Evolutionary conservation across 2,113 vertebrate genomes (phyloP).

Genomic region (Phocoena sinus): DNA sequence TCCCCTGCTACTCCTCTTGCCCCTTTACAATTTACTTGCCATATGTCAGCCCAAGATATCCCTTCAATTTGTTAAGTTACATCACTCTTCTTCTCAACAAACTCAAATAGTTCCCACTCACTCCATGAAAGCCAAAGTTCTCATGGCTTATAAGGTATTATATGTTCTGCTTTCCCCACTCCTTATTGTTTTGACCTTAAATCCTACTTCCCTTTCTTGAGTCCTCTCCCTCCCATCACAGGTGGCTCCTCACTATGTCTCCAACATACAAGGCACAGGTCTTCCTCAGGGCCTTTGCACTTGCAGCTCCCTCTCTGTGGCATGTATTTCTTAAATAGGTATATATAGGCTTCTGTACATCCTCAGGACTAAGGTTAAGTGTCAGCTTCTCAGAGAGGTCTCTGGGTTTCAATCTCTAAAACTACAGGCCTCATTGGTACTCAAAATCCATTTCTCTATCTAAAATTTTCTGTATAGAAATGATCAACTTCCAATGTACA

Average conservation of each 20-base stretch:
- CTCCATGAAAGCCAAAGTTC: neutral
- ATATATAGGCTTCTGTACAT: fast-evolving
- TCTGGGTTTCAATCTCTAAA: neutral
- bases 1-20: neutral
- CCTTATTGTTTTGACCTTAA: neutral
- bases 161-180: fast-evolving
- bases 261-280: neutral
- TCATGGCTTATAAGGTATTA: neutral
- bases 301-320: neutral
- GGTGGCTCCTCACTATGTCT: neutral
- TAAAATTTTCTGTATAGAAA: neutral
- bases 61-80: neutral
- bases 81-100: neutral
- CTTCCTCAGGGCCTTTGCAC: neutral
- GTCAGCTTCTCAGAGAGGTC: neutral
- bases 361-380: neutral
- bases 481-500: neutral
- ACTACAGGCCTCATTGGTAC: fast-evolving
- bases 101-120: neutral
- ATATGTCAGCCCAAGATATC: neutral
- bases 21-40: neutral
- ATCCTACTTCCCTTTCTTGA: neutral
- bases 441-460: neutral
- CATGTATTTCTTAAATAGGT: neutral
- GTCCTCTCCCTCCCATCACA: neutral